Base-by-base conservation (phyloP, 2,888 invertebrate species). In the Biston betularia region DNA sequence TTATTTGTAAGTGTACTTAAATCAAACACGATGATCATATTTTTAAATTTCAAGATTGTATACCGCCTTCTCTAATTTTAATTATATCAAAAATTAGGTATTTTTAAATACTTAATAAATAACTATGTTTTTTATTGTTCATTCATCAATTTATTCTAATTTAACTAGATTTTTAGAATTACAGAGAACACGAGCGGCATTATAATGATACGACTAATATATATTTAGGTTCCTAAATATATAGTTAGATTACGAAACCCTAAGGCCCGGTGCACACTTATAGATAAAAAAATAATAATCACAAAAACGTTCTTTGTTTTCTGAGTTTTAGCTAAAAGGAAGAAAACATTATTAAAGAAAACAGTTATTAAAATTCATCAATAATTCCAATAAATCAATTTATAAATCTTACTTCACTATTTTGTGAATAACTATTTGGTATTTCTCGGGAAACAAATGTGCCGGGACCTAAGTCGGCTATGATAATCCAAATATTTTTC, bases 211-310 rank as follows among this genome's bases (percentile, higher is more conserved):
- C 67, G 68, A 80, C 86, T 88, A 81, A 82, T 85, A 84, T 87
- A 82, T 88, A 87, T 88, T 89, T 89, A 88, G 84, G 72, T 79
- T 80, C 76, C 80, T 89, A 87, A 89, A 88, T 89, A 89, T 87
- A 86, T 89, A 87, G 80, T 85, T 89, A 89, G 87, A 80, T 78
- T 84, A 77, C 78, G 75, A 79, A 74, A 77, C 76, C 80, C 75
- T 76, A 77, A 75, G 33, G 54, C 42, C 14, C 54, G 54, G 54
- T 33, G n/a, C n/a, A 54, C 8, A 42, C 33, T 42, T 3, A 9
- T 33, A 33, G 24, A 38, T 38, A 4, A 2, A 1, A 38, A 38
- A 38, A 38, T 4, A 38, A 6, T 4, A 38, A 38, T 4, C 38
- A 4, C 9, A 24, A 24, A 24, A 24, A 3, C n/a, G n/a, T n/a